Percentiles rank a stretch among this genome's conserved stretches.
Evolutionary conservation across 1,140 invertebrate species (phyloP).

Genomic region (Aphidius gifuensis): DNA sequence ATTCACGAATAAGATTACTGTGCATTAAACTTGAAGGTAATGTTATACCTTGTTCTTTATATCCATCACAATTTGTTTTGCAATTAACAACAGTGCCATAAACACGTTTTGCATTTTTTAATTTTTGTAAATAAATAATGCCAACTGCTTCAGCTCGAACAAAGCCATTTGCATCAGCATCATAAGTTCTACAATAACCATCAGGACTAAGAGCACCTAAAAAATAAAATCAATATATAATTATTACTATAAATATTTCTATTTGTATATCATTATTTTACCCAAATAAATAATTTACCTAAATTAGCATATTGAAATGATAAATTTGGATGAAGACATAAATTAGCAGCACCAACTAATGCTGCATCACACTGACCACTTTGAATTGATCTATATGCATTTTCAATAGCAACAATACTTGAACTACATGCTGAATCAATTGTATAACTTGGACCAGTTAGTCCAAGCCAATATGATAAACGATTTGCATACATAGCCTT

Average conservation of each 20-base stretch:
- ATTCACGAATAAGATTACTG: slow-evolving; percentile 72
- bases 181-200: slow-evolving; percentile 87
- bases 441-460: slow-evolving; percentile 74
- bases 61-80: slow-evolving; percentile 75
- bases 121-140: slow-evolving; percentile 78
- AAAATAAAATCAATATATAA: not conserved
- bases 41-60: slow-evolving; percentile 85
- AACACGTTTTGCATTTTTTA: slow-evolving; percentile 71
- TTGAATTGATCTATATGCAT: slow-evolving; percentile 74
- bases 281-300: slow-evolving; percentile 34
- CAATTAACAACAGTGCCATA: slow-evolving; percentile 70
- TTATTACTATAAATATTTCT: too few species aligned
- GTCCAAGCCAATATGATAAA: slow-evolving; percentile 73
- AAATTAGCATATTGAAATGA: slow-evolving; percentile 73
- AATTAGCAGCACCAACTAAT: slow-evolving; percentile 79
- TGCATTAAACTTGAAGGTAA: slow-evolving; percentile 86
- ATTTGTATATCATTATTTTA: too few species aligned
- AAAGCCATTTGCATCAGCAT: slow-evolving; percentile 75
- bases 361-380: slow-evolving; percentile 80
- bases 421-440: slow-evolving; percentile 91
- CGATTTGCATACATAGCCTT: slow-evolving; percentile 90
- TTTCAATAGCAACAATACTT: slow-evolving; percentile 78
- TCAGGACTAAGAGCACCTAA: slow-evolving; percentile 82
- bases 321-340: slow-evolving; percentile 80
- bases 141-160: slow-evolving; percentile 72